Conservation (phyloP, 1,140 invertebrate genomes). For the Triops cancriformis region DNA sequence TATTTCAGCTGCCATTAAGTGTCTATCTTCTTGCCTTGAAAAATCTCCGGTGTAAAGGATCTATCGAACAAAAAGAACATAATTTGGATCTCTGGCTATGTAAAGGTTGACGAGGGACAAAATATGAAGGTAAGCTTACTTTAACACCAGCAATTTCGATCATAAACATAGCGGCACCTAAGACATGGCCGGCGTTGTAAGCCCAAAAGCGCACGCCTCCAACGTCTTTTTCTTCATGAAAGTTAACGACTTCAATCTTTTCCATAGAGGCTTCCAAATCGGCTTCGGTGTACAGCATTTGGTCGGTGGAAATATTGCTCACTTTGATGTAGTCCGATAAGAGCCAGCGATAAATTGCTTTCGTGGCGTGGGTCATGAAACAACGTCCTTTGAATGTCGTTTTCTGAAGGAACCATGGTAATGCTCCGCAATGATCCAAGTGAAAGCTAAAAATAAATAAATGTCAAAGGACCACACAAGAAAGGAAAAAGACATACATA, state of each 20-base stretch:
- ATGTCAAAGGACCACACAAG: neutral
- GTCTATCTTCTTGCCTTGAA: constrained; percentile 94
- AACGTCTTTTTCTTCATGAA: constrained; percentile 96
- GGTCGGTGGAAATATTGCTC: constrained; percentile 92
- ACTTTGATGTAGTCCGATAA: constrained; percentile 96
- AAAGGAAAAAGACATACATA: constrained; percentile 19
- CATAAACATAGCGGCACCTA: constrained; percentile 99
- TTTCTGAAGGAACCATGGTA: constrained; percentile 97
- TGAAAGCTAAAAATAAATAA: constrained; percentile 68
- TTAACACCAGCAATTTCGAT: constrained; percentile 98
- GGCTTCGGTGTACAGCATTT: constrained; percentile 95
- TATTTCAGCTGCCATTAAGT: constrained; percentile 98
- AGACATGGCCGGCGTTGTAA: constrained; percentile 96
- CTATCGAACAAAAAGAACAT: constrained; percentile 40
- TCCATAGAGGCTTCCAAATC: constrained; percentile 97
- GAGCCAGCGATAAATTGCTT: constrained; percentile 98
- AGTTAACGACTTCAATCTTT: constrained; percentile 97
- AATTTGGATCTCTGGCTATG: neutral
- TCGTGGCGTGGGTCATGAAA: constrained; percentile 99
- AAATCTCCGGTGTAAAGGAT: constrained; percentile 98
- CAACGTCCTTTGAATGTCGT: constrained; percentile 96
- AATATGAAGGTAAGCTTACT: constrained; percentile 40
- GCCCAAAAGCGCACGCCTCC: constrained; percentile 96
- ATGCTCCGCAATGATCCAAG: constrained; percentile 93
- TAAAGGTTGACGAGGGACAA: neutral